phyloP scores from a whole-genome alignment of 2,113 vertebrate species.

The Embiotoca jacksoni region DNA sequence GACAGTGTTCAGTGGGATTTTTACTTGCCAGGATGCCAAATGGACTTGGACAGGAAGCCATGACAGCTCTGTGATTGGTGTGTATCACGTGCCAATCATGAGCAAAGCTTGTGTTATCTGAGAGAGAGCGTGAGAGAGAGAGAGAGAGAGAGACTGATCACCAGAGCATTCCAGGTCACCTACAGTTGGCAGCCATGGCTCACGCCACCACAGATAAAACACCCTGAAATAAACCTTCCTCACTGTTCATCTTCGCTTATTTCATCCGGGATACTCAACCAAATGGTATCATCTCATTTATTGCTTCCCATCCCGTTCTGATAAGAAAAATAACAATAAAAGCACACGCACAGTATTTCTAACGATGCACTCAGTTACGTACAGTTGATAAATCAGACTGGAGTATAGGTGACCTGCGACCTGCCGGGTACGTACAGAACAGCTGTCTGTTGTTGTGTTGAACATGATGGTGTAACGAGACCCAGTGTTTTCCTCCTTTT shows the following conservation, averaged over 20 bases:
- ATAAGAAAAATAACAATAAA: slow-evolving; percentile 9
- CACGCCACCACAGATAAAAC: not conserved
- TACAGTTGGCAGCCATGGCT: slow-evolving; percentile 15
- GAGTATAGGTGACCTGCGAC: slow-evolving; percentile 62
- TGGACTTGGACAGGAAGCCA: slow-evolving; percentile 68
- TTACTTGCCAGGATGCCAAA: slow-evolving; percentile 54
- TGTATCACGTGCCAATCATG: slow-evolving; percentile 30
- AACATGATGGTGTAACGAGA: slow-evolving; percentile 63
- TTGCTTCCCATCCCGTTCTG: slow-evolving; percentile 37
- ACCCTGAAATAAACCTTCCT: slow-evolving; percentile 7
- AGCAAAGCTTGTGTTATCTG: slow-evolving; percentile 49
- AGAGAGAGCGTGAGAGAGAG: not conserved
- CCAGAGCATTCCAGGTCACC: slow-evolving; percentile 59
- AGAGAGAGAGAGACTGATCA: slow-evolving; percentile 25
- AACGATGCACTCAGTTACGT: not conserved
- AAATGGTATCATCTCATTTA: slow-evolving; percentile 18
- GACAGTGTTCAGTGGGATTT: slow-evolving; percentile 21
- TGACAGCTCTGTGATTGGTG: slow-evolving; percentile 48
- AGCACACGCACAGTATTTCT: slow-evolving; percentile 17
- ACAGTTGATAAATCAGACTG: slow-evolving; percentile 31
- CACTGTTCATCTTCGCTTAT: slow-evolving; percentile 19
- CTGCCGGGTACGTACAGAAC: slow-evolving; percentile 12
- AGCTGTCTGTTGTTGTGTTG: slow-evolving; percentile 61
- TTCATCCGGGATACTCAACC: not conserved
- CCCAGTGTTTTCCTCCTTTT: slow-evolving; percentile 79